Evolutionary conservation across 2,113 vertebrate genomes (phyloP).

Genomic region (Cochlearius cochlearius): DNA sequence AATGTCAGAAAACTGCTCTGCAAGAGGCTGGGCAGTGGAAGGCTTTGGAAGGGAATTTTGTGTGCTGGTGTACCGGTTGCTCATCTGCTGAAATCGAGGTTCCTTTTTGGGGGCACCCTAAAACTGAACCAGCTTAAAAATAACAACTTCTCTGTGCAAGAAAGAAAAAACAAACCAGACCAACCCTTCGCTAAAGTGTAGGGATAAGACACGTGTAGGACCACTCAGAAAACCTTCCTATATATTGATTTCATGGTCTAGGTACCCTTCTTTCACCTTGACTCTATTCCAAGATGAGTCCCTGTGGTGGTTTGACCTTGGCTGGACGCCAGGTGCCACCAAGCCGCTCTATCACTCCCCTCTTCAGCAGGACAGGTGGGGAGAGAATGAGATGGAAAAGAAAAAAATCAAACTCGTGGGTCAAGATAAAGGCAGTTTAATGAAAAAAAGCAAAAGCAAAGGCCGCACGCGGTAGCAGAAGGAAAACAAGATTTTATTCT

Average conservation of each 20-base stretch:
- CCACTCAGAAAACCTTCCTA: not conserved
- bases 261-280: not conserved
- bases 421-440: too few relatives aligned
- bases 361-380: too few relatives aligned
- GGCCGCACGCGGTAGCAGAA: too few relatives aligned
- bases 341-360: too few relatives aligned
- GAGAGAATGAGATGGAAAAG: too few relatives aligned
- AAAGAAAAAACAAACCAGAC: not conserved
- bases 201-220: not conserved
- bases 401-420: too few relatives aligned
- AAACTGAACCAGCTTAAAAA: not conserved
- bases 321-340: too few relatives aligned
- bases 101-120: not conserved
- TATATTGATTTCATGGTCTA: not conserved
- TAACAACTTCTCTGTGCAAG: not conserved
- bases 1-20: not conserved
- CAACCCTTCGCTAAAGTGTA: not conserved
- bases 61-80: not conserved
- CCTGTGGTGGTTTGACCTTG: too few relatives aligned
- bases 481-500: too few relatives aligned
- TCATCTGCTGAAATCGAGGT: not conserved
- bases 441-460: too few relatives aligned
- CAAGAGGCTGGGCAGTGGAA: not conserved
- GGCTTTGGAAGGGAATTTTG: not conserved
- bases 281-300: not conserved